These are phyloP conservation scores for Drosophila neotestacea DNA, from an alignment of 2,888 invertebrate species.

Conservation along the genomic window DNA sequence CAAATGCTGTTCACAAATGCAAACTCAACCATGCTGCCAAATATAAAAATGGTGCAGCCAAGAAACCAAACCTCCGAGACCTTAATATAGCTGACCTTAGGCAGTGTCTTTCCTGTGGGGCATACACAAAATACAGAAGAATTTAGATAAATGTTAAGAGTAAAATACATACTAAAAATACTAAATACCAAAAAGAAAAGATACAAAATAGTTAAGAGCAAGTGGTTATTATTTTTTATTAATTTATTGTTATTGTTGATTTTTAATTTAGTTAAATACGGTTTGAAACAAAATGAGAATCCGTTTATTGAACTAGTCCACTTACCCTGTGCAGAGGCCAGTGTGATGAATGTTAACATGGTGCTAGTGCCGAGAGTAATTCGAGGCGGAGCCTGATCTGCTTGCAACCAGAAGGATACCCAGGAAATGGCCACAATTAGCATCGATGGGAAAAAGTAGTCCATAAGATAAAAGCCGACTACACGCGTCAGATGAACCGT, in stretches of 20 bases:
- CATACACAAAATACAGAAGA: background rate
- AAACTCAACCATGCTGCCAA: constrained; percentile 94
- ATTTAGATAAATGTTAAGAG: background rate
- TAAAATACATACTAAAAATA: background rate
- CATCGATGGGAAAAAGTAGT: constrained; percentile 95
- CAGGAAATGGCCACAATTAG: constrained; percentile 94
- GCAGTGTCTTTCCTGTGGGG: constrained; percentile 89
- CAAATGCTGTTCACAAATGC: constrained; percentile 96
- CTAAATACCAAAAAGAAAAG: background rate
- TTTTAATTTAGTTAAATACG: background rate
- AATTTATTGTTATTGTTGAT: background rate
- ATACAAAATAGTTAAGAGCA: too few species aligned
- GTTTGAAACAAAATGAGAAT: too few species aligned
- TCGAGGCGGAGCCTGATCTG: constrained; percentile 93
- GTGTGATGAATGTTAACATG: constrained; percentile 94
- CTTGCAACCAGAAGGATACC: constrained; percentile 96
- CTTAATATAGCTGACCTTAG: constrained; percentile 95
- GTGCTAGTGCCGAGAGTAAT: constrained; percentile 93
- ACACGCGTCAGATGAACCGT: constrained; percentile 92
- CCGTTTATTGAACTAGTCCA: background rate
- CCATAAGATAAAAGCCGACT: constrained; percentile 94
- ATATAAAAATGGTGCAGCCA: constrained; percentile 93
- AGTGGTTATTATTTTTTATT: too few species aligned
- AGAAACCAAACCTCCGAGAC: constrained; percentile 96
- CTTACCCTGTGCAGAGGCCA: constrained; percentile 91